These are phyloP conservation scores for Icerya purchasi DNA, from an alignment of 2,888 invertebrate genomes.

Conservation along the genomic window DNA sequence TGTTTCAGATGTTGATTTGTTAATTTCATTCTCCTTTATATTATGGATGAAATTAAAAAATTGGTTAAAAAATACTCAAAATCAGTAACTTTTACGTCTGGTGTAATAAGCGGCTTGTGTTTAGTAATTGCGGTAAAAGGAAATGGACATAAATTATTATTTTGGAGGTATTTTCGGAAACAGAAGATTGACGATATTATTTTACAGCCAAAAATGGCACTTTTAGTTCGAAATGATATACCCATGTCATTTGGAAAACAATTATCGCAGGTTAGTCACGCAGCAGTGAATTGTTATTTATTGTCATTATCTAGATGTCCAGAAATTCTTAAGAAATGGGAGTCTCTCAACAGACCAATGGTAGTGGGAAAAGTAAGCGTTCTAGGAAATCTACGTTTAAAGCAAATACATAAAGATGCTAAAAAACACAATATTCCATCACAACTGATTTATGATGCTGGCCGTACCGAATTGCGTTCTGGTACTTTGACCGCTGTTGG, in stretches of 20 bases:
- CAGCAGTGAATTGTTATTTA: conserved; percentile 45
- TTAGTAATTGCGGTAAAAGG: not conserved
- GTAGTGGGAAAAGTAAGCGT: conserved; percentile 55
- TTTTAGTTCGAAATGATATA: conserved; percentile 49
- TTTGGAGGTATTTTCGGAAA: not conserved
- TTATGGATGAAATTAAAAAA: too few relatives aligned
- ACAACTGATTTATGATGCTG: conserved; percentile 67
- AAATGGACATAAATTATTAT: not conserved
- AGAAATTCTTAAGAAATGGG: conserved; percentile 36
- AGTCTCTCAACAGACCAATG: conserved; percentile 19
- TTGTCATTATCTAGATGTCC: conserved; percentile 27
- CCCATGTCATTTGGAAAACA: conserved; percentile 57
- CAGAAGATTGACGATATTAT: not conserved
- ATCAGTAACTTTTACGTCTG: too few relatives aligned
- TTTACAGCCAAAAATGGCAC: conserved; percentile 36
- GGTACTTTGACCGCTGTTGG: conserved; percentile 78
- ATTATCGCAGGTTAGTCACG: conserved; percentile 60
- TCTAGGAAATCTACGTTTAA: conserved; percentile 46
- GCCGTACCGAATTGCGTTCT: conserved; percentile 74
- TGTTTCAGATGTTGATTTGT: too few relatives aligned
- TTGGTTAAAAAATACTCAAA: too few relatives aligned
- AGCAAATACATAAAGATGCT: conserved; percentile 45
- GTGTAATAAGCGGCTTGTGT: not conserved
- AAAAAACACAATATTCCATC: conserved; percentile 44
- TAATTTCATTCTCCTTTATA: too few relatives aligned